phyloP scores from a whole-genome alignment of 2,888 invertebrate species.

The Hemaris fuciformis region DNA sequence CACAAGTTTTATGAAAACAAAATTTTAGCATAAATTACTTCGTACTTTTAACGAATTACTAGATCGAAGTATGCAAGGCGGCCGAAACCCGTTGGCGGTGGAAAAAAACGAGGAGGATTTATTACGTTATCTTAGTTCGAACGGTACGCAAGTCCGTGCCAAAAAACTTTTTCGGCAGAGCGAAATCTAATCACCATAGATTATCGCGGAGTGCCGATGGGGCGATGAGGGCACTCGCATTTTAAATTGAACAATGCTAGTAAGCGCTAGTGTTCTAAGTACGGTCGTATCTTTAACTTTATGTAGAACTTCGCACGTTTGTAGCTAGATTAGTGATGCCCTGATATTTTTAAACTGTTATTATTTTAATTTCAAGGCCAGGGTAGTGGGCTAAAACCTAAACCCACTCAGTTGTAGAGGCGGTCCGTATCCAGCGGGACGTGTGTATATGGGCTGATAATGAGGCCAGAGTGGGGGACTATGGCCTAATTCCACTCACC shows the following conservation, averaged over 20 bases:
- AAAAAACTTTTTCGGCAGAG: constrained; percentile 6
- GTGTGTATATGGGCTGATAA: too few relatives aligned
- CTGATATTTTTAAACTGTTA: too few relatives aligned
- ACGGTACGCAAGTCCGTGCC: constrained; percentile 2
- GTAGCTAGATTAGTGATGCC: too few relatives aligned
- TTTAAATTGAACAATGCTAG: not conserved
- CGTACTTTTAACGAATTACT: constrained; percentile 2
- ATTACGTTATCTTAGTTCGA: constrained; percentile 8
- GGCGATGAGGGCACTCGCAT: not conserved
- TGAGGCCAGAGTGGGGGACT: too few relatives aligned
- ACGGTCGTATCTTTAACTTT: too few relatives aligned
- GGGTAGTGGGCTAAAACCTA: too few relatives aligned
- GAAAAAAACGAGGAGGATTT: constrained; percentile 1
- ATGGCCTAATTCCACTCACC: too few relatives aligned
- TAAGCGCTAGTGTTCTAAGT: not conserved
- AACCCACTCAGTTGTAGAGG: too few relatives aligned
- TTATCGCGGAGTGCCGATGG: constrained; percentile 7
- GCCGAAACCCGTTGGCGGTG: not conserved
- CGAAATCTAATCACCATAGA: constrained; percentile 9
- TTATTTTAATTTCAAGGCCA: too few relatives aligned
- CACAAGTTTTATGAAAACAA: not conserved
- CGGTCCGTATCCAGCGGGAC: too few relatives aligned
- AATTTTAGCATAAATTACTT: not conserved
- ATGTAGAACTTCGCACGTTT: too few relatives aligned
- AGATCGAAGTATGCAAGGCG: not conserved